phyloP scores from a whole-genome alignment of 2,888 invertebrate species.

The Pachydiplax longipennis region DNA sequence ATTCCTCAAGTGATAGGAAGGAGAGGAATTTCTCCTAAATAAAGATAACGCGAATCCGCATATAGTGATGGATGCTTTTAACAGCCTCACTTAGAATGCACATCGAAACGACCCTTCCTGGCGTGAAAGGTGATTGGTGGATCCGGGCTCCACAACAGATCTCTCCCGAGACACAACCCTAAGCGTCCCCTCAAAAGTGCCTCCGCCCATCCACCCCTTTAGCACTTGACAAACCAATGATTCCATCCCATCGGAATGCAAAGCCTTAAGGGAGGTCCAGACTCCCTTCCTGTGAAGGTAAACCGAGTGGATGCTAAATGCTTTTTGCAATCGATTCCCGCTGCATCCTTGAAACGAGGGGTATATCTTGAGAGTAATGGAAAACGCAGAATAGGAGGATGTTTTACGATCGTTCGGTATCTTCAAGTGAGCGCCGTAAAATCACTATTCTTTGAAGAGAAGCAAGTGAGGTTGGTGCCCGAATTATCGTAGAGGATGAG shows the following conservation, averaged over 20 bases:
- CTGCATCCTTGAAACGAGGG: neutral
- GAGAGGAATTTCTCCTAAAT: neutral
- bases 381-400: too few species aligned
- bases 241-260: neutral
- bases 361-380: too few species aligned
- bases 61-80: neutral
- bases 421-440: too few species aligned
- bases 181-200: neutral
- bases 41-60: neutral
- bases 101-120: neutral
- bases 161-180: neutral
- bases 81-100: neutral
- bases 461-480: too few species aligned
- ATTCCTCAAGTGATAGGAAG: too few species aligned
- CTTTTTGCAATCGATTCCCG: neutral
- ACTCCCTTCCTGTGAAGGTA: neutral
- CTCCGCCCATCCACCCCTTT: neutral
- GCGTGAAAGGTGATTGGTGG: neutral
- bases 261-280: neutral
- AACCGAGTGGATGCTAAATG: neutral
- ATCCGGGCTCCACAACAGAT: neutral
- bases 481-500: too few species aligned
- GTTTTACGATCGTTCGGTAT: too few species aligned
- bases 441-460: too few species aligned
- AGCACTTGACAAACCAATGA: neutral